Conservation (phyloP, 2,113 vertebrate species). For the Otolemur garnettii region DNA sequence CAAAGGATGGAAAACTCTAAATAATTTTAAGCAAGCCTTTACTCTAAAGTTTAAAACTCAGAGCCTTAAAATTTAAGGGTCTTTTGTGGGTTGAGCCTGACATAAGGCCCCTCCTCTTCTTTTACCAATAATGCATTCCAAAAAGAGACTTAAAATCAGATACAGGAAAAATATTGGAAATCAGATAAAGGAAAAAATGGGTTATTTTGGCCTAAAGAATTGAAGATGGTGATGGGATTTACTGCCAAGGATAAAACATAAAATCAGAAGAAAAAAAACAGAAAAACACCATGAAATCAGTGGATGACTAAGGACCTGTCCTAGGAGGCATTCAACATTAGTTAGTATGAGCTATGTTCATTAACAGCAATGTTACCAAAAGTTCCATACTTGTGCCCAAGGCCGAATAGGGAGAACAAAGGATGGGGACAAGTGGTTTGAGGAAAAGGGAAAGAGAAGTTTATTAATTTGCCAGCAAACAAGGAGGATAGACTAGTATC, state of each 20-base stretch:
- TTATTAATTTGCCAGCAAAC: no score
- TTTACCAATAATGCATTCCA: constrained; percentile 56
- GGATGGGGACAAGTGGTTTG: no score
- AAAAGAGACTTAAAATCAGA: constrained; percentile 49
- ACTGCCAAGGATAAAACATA: background rate
- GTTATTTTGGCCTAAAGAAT: constrained; percentile 13
- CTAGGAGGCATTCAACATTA: background rate
- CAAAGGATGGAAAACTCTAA: constrained; percentile 74
- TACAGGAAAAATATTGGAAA: constrained; percentile 32
- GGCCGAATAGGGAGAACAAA: no score
- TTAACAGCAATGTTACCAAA: background rate
- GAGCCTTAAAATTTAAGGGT: constrained; percentile 68
- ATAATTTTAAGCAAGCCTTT: constrained; percentile 66
- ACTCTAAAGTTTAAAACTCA: constrained; percentile 62
- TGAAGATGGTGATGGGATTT: background rate
- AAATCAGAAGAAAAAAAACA: background rate
- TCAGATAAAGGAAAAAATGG: background rate
- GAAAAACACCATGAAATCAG: background rate
- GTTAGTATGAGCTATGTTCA: background rate
- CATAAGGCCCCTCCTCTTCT: constrained; percentile 28
- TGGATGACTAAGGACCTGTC: background rate
- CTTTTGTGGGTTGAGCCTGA: constrained; percentile 59
- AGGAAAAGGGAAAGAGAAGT: no score
- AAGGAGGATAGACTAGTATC: no score
- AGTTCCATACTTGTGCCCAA: no score